phyloP scores from a whole-genome alignment of 1,140 invertebrate genomes.

The Leptopilina boulardi region DNA sequence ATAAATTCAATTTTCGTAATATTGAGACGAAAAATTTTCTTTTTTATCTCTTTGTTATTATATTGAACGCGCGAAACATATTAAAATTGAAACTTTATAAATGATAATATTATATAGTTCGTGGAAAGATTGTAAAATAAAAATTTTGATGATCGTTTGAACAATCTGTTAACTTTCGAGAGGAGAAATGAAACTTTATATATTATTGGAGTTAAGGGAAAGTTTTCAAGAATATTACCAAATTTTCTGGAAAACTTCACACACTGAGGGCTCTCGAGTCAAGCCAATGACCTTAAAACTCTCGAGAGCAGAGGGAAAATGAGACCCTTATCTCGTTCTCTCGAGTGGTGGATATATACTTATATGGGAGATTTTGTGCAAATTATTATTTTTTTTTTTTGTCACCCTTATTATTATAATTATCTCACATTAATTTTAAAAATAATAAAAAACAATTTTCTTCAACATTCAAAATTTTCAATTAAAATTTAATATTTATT shows the following conservation, averaged over 20 bases:
- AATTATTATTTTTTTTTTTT: slow-evolving; percentile 13
- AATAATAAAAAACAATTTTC: no score
- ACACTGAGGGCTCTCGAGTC: slow-evolving; percentile 2
- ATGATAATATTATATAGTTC: no score
- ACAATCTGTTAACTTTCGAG: not conserved
- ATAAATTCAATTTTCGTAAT: no score
- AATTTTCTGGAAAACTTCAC: slow-evolving; percentile 2
- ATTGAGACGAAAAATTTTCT: no score
- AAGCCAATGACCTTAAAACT: slow-evolving; percentile 30
- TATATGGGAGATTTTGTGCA: not conserved
- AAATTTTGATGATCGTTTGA: not conserved
- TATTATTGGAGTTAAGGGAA: not conserved
- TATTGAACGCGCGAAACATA: no score
- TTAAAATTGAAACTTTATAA: no score
- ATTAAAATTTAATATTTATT: no score
- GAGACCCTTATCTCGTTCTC: slow-evolving; percentile 23
- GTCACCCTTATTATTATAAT: not conserved
- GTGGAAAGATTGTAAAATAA: no score
- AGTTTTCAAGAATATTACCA: not conserved
- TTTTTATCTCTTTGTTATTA: no score
- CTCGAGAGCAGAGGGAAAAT: slow-evolving; percentile 14
- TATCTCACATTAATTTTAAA: no score
- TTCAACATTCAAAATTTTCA: no score
- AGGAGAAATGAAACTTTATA: not conserved
- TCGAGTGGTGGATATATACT: not conserved